Percentiles rank a stretch among this genome's conserved stretches.
Conservation (phyloP, 2,113 vertebrate genomes). For the Pipa parva region DNA sequence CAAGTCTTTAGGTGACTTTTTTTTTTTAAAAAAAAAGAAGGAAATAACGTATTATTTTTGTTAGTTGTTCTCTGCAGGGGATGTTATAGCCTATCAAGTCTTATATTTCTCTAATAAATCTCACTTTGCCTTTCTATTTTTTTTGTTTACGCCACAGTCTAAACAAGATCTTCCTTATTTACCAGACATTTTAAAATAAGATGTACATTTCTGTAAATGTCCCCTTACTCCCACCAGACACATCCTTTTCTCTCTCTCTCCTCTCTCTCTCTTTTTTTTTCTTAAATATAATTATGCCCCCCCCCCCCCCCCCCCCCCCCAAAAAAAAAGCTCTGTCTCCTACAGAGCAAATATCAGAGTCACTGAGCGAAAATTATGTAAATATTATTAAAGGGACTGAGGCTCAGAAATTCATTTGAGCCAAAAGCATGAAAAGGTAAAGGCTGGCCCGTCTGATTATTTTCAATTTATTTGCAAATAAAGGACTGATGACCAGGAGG, state of each 20-base stretch:
- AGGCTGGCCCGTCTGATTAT: conserved; percentile 93
- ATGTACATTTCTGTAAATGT: neutral
- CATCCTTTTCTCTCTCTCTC: conserved; percentile 46
- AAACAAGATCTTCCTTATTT: neutral
- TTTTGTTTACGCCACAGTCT: neutral
- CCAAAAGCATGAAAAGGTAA: conserved; percentile 69
- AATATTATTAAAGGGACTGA: conserved; percentile 98
- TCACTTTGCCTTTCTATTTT: neutral
- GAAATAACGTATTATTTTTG: conserved; percentile 14
- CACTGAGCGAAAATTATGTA: conserved; percentile 97
- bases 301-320: no score
- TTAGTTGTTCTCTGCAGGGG: neutral
- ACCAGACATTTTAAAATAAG: neutral
- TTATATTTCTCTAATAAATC: neutral
- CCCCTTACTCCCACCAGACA: conserved; percentile 26
- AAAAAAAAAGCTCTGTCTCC: conserved; percentile 91
- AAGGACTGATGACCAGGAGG: conserved; percentile 89
- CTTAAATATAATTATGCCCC: conserved; percentile 87
- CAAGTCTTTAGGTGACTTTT: neutral
- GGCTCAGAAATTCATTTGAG: conserved; percentile 96
- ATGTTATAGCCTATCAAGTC: neutral
- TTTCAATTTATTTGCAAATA: conserved; percentile 99
- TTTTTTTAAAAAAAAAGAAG: neutral
- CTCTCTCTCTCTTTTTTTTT: conserved; percentile 74
- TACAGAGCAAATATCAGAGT: conserved; percentile 95